phyloP scores from a whole-genome alignment of 2,113 vertebrate genomes.

The Ellobius talpinus region DNA sequence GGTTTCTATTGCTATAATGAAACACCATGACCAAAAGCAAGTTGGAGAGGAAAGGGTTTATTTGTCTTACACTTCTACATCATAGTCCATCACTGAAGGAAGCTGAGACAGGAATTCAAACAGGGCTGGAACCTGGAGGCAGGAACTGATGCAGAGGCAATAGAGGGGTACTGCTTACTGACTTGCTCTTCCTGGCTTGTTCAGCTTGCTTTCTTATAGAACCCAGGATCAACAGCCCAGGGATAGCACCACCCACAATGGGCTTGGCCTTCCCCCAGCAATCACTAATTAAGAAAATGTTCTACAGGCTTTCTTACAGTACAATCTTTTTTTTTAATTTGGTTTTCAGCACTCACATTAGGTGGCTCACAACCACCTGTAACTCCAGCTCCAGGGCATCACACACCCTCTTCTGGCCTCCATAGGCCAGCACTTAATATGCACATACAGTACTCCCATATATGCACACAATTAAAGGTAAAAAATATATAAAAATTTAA shows the following conservation, averaged over 20 bases:
- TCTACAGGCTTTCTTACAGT: not conserved
- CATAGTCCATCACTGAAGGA: not conserved
- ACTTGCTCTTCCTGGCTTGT: not conserved
- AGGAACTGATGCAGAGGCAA: not conserved
- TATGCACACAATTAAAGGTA: not conserved
- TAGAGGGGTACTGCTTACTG: not conserved
- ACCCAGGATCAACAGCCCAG: not conserved
- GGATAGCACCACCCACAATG: not conserved
- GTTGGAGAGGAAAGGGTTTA: not conserved
- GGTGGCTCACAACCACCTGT: not conserved
- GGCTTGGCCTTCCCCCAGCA: not conserved
- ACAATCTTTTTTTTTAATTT: not conserved
- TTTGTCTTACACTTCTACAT: too few relatives aligned
- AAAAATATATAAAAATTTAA: not conserved
- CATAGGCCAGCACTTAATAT: not conserved
- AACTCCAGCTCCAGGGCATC: not conserved
- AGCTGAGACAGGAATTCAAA: not conserved
- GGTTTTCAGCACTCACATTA: not conserved
- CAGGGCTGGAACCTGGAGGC: not conserved
- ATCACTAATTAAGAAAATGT: not conserved
- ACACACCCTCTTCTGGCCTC: not conserved
- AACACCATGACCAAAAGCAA: not conserved
- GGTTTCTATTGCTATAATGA: not conserved
- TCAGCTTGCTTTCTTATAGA: not conserved
- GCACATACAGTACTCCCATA: not conserved